These are phyloP conservation scores for Neomorphus geoffroyi DNA, from an alignment of 2,797 vertebrate species.

Conservation along the genomic window DNA sequence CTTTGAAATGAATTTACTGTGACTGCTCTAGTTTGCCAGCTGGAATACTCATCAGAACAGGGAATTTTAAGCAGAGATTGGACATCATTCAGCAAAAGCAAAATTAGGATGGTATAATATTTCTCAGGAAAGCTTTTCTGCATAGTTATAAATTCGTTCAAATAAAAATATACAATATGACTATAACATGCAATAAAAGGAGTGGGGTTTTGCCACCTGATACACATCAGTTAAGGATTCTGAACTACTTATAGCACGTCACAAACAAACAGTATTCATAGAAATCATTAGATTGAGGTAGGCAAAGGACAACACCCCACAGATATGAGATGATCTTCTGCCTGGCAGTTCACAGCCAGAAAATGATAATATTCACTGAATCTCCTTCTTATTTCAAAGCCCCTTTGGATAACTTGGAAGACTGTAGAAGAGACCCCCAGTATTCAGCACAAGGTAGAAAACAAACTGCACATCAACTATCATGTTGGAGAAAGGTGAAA, in stretches of 20 bases:
- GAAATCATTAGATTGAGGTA: neutral
- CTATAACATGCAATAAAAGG: neutral
- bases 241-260: neutral
- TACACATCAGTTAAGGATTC: neutral
- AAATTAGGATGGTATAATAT: constrained; percentile 37
- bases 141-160: constrained; percentile 3
- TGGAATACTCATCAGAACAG: constrained; percentile 53
- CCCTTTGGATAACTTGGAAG: neutral
- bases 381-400: neutral
- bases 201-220: neutral
- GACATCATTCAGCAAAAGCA: constrained; percentile 39
- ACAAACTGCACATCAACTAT: neutral
- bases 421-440: no score
- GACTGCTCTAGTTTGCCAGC: constrained; percentile 66
- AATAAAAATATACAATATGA: neutral
- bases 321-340: neutral
- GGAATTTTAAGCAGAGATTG: constrained; percentile 52
- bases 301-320: neutral
- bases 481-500: neutral
- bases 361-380: neutral
- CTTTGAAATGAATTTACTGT: constrained; percentile 67
- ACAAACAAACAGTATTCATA: neutral
- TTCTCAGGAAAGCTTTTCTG: constrained; percentile 42
- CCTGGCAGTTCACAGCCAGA: neutral
- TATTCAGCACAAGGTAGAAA: neutral